phyloP scores from a whole-genome alignment of 2,113 vertebrate species.

The Circaetus gallicus region DNA sequence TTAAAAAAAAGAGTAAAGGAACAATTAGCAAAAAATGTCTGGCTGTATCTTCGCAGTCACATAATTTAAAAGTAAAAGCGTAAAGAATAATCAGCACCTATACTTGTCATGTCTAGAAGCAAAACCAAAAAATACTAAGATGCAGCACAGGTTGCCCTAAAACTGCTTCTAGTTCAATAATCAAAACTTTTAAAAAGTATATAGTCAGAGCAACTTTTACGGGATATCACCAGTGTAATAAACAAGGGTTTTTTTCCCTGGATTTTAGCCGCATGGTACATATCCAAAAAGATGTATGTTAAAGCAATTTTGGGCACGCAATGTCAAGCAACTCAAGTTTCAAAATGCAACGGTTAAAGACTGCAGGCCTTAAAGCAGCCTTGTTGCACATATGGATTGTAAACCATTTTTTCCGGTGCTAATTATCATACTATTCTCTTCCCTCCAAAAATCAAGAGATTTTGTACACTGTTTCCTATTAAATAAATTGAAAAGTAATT shows the following conservation, averaged over 20 bases:
- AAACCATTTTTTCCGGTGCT: not conserved
- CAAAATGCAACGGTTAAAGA: not conserved
- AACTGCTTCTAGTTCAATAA: not conserved
- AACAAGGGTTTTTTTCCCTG: accelerated
- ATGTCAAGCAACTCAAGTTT: not conserved
- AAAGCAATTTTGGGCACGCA: not conserved
- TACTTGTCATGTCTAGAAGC: not conserved
- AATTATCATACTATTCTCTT: not conserved
- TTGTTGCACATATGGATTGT: not conserved
- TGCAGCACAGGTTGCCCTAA: not conserved
- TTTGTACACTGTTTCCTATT: not conserved
- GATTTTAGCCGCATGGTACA: not conserved
- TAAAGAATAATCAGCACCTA: not conserved
- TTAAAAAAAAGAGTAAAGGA: not conserved
- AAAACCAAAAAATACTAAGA: not conserved
- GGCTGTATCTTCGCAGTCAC: not conserved
- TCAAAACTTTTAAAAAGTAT: not conserved
- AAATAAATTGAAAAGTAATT: not conserved
- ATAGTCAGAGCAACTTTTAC: not conserved
- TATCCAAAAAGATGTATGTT: not conserved
- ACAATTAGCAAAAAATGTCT: not conserved
- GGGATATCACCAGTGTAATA: not conserved
- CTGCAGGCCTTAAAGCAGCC: not conserved
- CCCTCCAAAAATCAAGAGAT: not conserved
- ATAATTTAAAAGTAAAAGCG: not conserved